Base-by-base conservation (phyloP, 2,888 invertebrate species). In the Bombylius major region DNA sequence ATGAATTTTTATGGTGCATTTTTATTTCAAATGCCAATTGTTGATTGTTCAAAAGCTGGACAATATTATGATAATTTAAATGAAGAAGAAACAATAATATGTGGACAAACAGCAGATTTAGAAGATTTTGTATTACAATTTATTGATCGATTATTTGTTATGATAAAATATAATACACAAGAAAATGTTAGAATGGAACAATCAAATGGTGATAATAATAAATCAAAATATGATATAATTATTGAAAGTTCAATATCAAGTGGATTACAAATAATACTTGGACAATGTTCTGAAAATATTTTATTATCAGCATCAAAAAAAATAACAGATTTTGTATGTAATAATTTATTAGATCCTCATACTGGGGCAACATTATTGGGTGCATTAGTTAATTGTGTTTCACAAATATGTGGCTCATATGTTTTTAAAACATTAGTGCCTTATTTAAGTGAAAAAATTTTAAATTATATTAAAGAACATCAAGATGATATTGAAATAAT, bases 71-170 rank as follows among this genome's bases (percentile, higher is more conserved):
- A 78, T 1, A 83, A 87, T 67, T 76, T 93, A 59, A 86, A 86
- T 0, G 89, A 89, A 66, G 84, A 86, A 58, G 93, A 94, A 66
- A 76, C 80, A 31, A 69, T 80, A 32, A 78, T 84, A 5, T 92
- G 92, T 70, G 85, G 86, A 61, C 84, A 87, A 1, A 89, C 92
- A 0, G 89, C 90, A 1, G 84, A 86, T 63, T 84, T 94, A 64
- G 93, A 95, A 73, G 91, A 93, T 68, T 94, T 95, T 67, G 83
- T 94, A 3, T 72, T 91, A 4, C 86, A 91, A 66, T 88, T 91
- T 66, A 75, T 95, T 63, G 92, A 93, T 65, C 82, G 86, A 66
- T 76, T 87, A 58, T 86, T 87, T 65, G 70, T 76, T 2, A 79
- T 87, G 59, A 82, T 88, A 46, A 87, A 88, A 63, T 84, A 83